phyloP scores from a whole-genome alignment of 2,797 vertebrate genomes.

The Leptatherina wallacei region DNA sequence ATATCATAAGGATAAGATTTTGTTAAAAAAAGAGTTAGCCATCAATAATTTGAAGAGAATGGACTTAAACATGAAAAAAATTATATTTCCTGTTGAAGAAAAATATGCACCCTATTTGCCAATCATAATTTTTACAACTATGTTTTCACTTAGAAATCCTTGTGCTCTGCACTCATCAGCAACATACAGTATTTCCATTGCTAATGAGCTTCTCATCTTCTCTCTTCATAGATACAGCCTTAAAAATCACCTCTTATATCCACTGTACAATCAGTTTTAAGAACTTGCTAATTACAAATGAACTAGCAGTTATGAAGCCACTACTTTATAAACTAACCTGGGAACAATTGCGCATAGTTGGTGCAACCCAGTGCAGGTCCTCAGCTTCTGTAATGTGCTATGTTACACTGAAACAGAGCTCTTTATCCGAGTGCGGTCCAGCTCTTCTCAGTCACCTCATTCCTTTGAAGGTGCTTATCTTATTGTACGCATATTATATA shows the following conservation, averaged over 20 bases:
- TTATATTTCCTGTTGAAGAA: constrained; percentile 43
- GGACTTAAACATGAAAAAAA: constrained; percentile 46
- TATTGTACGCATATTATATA: constrained; percentile 52
- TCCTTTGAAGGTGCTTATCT: constrained; percentile 55
- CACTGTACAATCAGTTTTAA: constrained; percentile 39
- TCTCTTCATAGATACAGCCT: constrained; percentile 31
- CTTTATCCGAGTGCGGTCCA: constrained; percentile 50
- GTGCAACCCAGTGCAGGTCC: constrained; percentile 72
- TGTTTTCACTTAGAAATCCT: constrained; percentile 38
- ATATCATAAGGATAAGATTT: constrained; percentile 1
- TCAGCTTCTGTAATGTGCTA: constrained; percentile 66
- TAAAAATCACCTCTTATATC: constrained; percentile 5
- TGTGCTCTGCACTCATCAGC: constrained; percentile 30
- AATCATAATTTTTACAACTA: constrained; percentile 28
- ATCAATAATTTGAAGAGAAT: constrained; percentile 37
- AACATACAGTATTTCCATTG: constrained; percentile 7
- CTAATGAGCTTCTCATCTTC: constrained; percentile 38
- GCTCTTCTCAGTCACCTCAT: constrained; percentile 55
- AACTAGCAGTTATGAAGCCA: constrained; percentile 50
- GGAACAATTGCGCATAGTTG: constrained; percentile 75
- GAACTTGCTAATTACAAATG: constrained; percentile 53
- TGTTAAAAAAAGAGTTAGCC: constrained; percentile 19
- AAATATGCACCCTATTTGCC: constrained; percentile 31
- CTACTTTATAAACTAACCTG: constrained; percentile 57
- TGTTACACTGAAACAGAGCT: constrained; percentile 71